phyloP scores from a whole-genome alignment of 1,140 invertebrate species.

The Zophobas atratus region DNA sequence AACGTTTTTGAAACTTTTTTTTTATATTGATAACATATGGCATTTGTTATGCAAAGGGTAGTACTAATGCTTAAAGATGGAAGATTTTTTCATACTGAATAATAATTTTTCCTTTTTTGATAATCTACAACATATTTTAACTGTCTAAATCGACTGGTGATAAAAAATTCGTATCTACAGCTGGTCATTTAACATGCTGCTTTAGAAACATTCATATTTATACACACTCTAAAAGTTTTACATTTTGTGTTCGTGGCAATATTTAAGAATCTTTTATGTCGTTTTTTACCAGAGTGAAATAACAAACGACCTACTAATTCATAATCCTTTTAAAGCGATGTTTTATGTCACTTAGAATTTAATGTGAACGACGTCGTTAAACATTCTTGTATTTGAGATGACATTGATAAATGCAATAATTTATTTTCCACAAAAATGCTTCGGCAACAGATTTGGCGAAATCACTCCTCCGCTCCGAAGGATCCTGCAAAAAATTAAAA shows the following conservation, averaged over 20 bases:
- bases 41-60: too few relatives aligned
- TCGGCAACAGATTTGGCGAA: background rate
- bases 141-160: too few relatives aligned
- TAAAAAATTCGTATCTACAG: too few relatives aligned
- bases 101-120: too few relatives aligned
- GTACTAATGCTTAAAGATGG: too few relatives aligned
- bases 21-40: too few relatives aligned
- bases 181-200: too few relatives aligned
- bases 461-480: background rate
- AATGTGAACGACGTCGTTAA: constrained; percentile 11
- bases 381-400: constrained; percentile 21
- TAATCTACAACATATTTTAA: too few relatives aligned
- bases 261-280: background rate
- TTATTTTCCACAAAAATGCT: constrained; percentile 20
- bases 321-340: constrained; percentile 22
- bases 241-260: background rate
- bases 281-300: background rate
- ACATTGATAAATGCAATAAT: constrained; percentile 33
- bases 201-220: too few relatives aligned
- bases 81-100: too few relatives aligned
- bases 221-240: background rate
- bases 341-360: constrained; percentile 18
- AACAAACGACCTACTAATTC: constrained; percentile 18
- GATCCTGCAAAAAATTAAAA: background rate
- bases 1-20: too few relatives aligned